Base-by-base conservation (phyloP, 2,113 vertebrate genomes). In the Ceyx melanurus region DNA sequence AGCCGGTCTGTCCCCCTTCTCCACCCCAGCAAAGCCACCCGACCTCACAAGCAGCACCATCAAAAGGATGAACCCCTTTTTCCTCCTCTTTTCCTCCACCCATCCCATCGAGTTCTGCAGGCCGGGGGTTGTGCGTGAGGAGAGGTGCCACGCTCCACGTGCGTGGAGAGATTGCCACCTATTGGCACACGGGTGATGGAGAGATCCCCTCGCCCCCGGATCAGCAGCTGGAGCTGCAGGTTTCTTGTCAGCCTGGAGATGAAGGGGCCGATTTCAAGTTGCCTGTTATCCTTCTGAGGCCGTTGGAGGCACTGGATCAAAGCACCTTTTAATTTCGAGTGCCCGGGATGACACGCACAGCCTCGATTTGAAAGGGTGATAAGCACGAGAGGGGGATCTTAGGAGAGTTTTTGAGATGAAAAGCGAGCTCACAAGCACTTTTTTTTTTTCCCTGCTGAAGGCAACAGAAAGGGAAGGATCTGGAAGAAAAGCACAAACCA, bases 271-370 rank as follows among this genome's bases (percentile, higher is more conserved):
- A 35, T 65, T 88, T 67, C 76, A 2, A 64, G 91, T 17, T 19
- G 61, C 77, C 62, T 31, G 2, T 90, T 50, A 42, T 84, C 77
- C 81, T 82, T 17, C 71, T 5, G 4, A 13, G 0, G 33, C 61
- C 1, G 15, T 11, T 13, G 14, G 84, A 84, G 74, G 62, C 31
- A 15, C 62, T 10, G 7, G 42, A 90, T 91, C 85, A 88, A 95
- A 96, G 89, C 15, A 20, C 56, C 84, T 88, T 93, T 94, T 86
- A 96, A 96, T 94, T 96, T 91, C 84, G 19, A 92, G 87, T 33
- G 75, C 51, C 71, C 11, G 2, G 62, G 77, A 85, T 86, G 85
- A 89, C 84, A 23, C 5, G 2, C 46, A 1, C 58, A 46, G 94
- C 54, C 82, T 89, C 93, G 7, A 11, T 40, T 71, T 80, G 75